Evolutionary conservation across 2,888 invertebrate species (phyloP).

Genomic region (Mimumesa dahlbomi): DNA sequence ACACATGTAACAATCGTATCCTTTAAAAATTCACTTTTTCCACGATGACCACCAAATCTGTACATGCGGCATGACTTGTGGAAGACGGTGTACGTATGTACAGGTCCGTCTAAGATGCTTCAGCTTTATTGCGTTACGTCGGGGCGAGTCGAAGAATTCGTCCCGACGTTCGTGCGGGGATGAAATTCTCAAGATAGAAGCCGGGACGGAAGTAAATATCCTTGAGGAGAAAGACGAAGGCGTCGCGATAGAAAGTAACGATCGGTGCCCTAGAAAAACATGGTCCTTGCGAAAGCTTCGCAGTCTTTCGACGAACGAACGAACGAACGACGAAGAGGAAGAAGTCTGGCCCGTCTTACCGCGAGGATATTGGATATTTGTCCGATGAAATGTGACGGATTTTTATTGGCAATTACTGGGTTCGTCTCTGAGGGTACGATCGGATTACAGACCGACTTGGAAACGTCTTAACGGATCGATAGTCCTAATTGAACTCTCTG

Average conservation of each 20-base stretch:
- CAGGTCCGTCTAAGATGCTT: slow-evolving; percentile 20
- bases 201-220: slow-evolving; percentile 60
- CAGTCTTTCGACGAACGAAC: background rate
- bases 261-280: slow-evolving; percentile 57
- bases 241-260: slow-evolving; percentile 61
- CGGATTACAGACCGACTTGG: background rate
- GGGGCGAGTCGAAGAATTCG: slow-evolving; percentile 52
- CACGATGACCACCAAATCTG: too few relatives aligned
- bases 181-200: slow-evolving; percentile 59
- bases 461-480: background rate
- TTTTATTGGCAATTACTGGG: slow-evolving; percentile 47
- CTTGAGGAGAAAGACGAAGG: slow-evolving; percentile 15
- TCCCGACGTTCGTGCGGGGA: slow-evolving; percentile 35
- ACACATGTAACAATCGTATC: too few relatives aligned
- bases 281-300: slow-evolving; percentile 27
- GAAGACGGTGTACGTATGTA: slow-evolving; percentile 18
- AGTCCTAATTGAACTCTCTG: too few relatives aligned
- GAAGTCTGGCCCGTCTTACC: background rate
- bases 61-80: slow-evolving; percentile 10
- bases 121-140: slow-evolving; percentile 56
- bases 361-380: slow-evolving; percentile 25
- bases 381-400: slow-evolving; percentile 35
- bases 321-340: background rate
- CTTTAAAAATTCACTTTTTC: too few relatives aligned
- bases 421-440: background rate